A percentile compares a stretch with the other conserved stretches of the same genome.
Conservation (phyloP, 2,888 invertebrate genomes). For the Gastracanthus pulcherrimus region DNA sequence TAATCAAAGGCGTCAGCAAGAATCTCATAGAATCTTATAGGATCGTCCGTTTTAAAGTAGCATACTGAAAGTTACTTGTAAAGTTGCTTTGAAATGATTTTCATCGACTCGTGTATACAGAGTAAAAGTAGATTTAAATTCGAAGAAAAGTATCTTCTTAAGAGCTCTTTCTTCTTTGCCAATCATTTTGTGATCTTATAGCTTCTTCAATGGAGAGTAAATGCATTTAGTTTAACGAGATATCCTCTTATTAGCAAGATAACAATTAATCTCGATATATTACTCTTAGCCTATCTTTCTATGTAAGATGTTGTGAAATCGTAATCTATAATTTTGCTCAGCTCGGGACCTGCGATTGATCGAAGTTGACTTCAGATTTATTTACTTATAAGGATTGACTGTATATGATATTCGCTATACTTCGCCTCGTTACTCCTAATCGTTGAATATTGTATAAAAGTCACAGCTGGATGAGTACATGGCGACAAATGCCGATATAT, state of each 20-base stretch:
- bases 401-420: not conserved
- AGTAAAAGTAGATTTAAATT: slow-evolving; percentile 21
- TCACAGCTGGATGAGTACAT: not conserved
- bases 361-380: not conserved
- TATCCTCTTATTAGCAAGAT: slow-evolving; percentile 13
- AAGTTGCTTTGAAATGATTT: slow-evolving; percentile 32
- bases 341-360: not conserved
- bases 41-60: slow-evolving; percentile 11
- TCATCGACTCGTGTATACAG: slow-evolving; percentile 5
- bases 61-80: slow-evolving; percentile 26
- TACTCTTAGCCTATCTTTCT: slow-evolving; percentile 25
- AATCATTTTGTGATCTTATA: slow-evolving; percentile 38
- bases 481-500: not conserved
- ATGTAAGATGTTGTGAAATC: slow-evolving; percentile 27
- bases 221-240: slow-evolving; percentile 12
- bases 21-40: slow-evolving; percentile 9
- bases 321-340: not conserved
- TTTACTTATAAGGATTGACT: not conserved
- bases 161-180: slow-evolving; percentile 31
- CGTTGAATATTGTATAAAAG: slow-evolving; percentile 10
- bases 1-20: not conserved
- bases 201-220: slow-evolving; percentile 29
- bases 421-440: not conserved
- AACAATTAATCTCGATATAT: slow-evolving; percentile 26
- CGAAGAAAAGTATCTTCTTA: slow-evolving; percentile 34